Base-by-base conservation (phyloP, 1,140 invertebrate species). In the Orius laevigatus region DNA sequence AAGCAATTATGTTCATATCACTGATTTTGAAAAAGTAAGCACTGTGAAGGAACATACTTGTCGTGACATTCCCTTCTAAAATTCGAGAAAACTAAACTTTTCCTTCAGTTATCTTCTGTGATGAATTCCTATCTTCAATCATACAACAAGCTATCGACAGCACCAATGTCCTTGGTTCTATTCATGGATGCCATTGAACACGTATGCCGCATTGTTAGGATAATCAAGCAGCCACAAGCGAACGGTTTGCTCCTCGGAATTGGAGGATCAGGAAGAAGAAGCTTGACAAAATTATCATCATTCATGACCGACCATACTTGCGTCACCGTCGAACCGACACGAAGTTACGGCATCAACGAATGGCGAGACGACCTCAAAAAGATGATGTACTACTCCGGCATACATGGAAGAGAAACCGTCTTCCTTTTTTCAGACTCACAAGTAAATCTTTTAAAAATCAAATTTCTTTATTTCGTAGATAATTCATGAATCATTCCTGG, bases 391-490 rank as follows among this genome's bases (percentile, higher is more conserved):
- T 66, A 62, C 36, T 63, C 70, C 50, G 78, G 66, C 34, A 59
- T 75, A 3, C 60, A 69, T 5, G 68, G 69, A 38, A 67, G 68
- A 39, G 64, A 72, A 56, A 69, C 68, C 6, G 77, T 80, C 0
- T 81, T 82, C 59, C 57, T 82, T 1, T 78, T 82, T 53, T 75
- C 75, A 2, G 78, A 80, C 55, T 73, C 70, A 2, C 70, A 79
- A 63, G 68, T 71, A 60, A 38, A 34, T 8, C 8, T 34, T n/a
- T n/a, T 38, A 38, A 12, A 39, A 18, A 48, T 48, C 38, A 6
- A 16, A 3, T 10, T 12, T 36, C 20, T 16, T 16, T 5, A 12
- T 42, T 4, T 49, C 39, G 6, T 44, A 67, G 65, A 77, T 81
- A 36, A 79, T 79, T 59, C 64, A 70, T 45, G 76, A 80, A 51